phyloP scores from a whole-genome alignment of 2,113 vertebrate species.

The Nannobrachium achirus region DNA sequence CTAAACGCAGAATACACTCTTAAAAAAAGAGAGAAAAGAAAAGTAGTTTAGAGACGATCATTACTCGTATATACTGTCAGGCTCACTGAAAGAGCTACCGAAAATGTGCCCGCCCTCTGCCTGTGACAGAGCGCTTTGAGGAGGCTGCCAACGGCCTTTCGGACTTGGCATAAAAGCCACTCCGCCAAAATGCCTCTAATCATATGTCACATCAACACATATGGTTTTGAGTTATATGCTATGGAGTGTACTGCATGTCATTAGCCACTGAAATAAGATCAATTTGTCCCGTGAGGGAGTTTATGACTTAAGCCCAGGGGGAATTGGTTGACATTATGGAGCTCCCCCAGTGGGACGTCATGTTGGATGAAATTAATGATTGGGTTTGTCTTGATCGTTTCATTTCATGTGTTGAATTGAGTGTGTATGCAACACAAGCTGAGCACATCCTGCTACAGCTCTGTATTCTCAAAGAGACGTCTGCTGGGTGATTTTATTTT shows the following conservation, averaged over 20 bases:
- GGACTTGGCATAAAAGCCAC: constrained; percentile 46
- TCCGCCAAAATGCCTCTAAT: constrained; percentile 51
- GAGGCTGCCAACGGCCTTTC: constrained; percentile 44
- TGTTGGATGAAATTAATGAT: constrained; percentile 44
- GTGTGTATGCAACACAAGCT: too few species aligned
- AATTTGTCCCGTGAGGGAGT: constrained; percentile 60
- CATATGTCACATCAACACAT: constrained; percentile 58
- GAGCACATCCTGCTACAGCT: too few species aligned
- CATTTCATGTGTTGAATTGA: too few species aligned
- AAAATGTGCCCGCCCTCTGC: constrained; percentile 51
- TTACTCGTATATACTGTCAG: constrained; percentile 48
- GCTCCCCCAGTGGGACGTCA: constrained; percentile 54
- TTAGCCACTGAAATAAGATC: constrained; percentile 51
- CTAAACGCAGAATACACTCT: constrained; percentile 61
- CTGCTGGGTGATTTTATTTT: constrained; percentile 32
- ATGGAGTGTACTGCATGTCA: constrained; percentile 44
- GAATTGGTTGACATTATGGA: constrained; percentile 45
- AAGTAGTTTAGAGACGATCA: constrained; percentile 27
- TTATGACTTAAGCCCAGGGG: constrained; percentile 52
- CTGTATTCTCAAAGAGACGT: too few species aligned
- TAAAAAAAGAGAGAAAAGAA: constrained; percentile 42
- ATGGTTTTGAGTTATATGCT: constrained; percentile 37
- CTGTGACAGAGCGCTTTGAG: constrained; percentile 26
- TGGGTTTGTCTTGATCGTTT: constrained; percentile 47
- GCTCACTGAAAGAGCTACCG: constrained; percentile 62